phyloP scores from a whole-genome alignment of 1,140 invertebrate genomes.

The Drosophila cardini region DNA sequence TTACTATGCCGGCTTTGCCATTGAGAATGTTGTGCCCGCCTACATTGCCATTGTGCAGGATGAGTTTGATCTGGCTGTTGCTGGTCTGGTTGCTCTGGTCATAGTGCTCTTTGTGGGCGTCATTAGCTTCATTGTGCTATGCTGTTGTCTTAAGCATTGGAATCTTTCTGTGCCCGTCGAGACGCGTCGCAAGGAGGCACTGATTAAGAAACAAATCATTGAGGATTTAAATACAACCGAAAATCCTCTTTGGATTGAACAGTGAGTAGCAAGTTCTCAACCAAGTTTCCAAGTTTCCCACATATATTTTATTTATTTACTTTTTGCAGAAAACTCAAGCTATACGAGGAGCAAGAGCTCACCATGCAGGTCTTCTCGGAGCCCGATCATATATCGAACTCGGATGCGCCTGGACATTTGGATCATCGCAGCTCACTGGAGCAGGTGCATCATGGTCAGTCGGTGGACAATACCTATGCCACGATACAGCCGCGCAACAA shows the following conservation, averaged over 20 bases:
- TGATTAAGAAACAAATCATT: conserved; percentile 93
- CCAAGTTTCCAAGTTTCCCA: neutral
- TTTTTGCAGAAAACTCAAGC: conserved; percentile 90
- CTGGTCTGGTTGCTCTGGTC: conserved; percentile 93
- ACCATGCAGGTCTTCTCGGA: conserved; percentile 97
- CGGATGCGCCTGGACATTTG: conserved; percentile 79
- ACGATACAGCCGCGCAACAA: conserved; percentile 91
- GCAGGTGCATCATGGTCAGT: conserved; percentile 83
- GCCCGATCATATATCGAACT: conserved; percentile 83
- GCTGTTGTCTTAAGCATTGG: conserved; percentile 94
- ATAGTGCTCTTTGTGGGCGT: conserved; percentile 94
- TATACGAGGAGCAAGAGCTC: conserved; percentile 96
- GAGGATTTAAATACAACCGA: conserved; percentile 95
- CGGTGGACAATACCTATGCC: conserved; percentile 92
- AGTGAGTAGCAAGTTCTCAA: conserved; percentile 86
- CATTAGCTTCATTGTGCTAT: conserved; percentile 94
- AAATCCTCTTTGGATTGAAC: conserved; percentile 97
- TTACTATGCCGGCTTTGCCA: conserved; percentile 88
- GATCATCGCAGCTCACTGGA: conserved; percentile 83
- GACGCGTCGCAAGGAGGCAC: conserved; percentile 88
- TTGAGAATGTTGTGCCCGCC: conserved; percentile 92
- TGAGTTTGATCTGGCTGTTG: conserved; percentile 93
- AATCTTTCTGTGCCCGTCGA: conserved; percentile 87
- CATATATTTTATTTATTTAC: conserved; percentile 30
- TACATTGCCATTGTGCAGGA: conserved; percentile 87